These are phyloP conservation scores for Coregonus ussuriensis DNA, from an alignment of 2,797 vertebrate species.

Conservation along the genomic window DNA sequence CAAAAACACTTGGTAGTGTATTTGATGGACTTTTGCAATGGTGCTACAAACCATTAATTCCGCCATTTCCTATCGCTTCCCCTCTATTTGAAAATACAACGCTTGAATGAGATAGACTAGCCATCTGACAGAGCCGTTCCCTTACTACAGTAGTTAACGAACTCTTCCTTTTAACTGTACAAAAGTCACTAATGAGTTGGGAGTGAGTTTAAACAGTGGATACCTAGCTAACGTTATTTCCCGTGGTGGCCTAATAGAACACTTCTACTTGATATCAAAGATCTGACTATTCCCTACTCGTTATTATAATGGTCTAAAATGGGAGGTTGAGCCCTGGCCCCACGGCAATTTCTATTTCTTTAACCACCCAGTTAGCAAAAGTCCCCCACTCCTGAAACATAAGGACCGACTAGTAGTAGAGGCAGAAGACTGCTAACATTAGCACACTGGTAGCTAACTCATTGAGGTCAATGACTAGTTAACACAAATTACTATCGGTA, in stretches of 20 bases:
- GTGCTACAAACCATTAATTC: neutral
- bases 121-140: neutral
- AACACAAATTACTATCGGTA: neutral
- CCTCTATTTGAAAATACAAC: neutral
- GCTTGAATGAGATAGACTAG: neutral
- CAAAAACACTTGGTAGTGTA: neutral
- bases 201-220: neutral
- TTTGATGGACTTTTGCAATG: neutral
- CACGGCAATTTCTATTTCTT: no score
- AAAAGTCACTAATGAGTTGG: neutral
- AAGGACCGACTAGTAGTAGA: no score
- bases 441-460: neutral
- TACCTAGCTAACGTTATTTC: neutral
- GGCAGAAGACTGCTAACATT: no score
- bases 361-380: no score
- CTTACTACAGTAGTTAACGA: neutral
- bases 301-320: no score
- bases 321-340: no score
- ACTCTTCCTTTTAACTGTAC: neutral
- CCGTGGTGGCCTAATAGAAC: neutral
- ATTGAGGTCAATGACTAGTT: neutral
- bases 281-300: no score
- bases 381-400: no score
- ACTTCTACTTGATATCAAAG: no score
- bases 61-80: neutral